phyloP scores from a whole-genome alignment of 1,140 invertebrate species.

The Coenobita brevimanus region DNA sequence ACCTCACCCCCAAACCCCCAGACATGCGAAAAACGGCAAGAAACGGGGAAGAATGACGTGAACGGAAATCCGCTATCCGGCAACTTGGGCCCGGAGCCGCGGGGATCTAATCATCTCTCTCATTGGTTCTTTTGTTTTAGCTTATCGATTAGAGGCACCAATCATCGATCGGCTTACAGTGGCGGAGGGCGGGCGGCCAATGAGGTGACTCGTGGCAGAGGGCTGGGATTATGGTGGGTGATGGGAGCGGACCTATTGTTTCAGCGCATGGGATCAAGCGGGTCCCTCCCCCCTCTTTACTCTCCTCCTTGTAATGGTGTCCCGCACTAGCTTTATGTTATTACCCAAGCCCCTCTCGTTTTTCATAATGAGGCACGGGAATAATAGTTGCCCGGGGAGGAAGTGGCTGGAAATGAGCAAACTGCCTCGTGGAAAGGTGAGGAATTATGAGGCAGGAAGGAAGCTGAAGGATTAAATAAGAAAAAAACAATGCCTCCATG shows the following conservation, averaged over 20 bases:
- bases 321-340: background rate
- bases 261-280: slow-evolving; percentile 46
- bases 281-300: background rate
- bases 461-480: too few relatives aligned
- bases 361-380: too few relatives aligned
- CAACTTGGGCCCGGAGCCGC: slow-evolving; percentile 22
- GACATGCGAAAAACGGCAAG: background rate
- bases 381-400: too few relatives aligned
- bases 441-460: too few relatives aligned
- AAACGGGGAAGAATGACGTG: too few relatives aligned
- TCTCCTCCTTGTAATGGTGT: background rate
- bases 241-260: slow-evolving; percentile 63
- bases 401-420: background rate
- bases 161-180: slow-evolving; percentile 63
- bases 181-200: slow-evolving; percentile 53
- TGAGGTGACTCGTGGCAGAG: slow-evolving; percentile 49
- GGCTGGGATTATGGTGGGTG: slow-evolving; percentile 48
- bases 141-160: slow-evolving; percentile 64
- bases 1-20: background rate
- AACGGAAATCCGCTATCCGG: background rate
- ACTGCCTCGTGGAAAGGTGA: background rate
- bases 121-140: slow-evolving; percentile 69
- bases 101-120: slow-evolving; percentile 66
- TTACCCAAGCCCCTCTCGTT: background rate
- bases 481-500: too few relatives aligned